Evolutionary conservation across 2,797 vertebrate genomes (phyloP), one percentile per base, ranked within the genome.

Genomic region (Epinephelus awoara): DNA sequence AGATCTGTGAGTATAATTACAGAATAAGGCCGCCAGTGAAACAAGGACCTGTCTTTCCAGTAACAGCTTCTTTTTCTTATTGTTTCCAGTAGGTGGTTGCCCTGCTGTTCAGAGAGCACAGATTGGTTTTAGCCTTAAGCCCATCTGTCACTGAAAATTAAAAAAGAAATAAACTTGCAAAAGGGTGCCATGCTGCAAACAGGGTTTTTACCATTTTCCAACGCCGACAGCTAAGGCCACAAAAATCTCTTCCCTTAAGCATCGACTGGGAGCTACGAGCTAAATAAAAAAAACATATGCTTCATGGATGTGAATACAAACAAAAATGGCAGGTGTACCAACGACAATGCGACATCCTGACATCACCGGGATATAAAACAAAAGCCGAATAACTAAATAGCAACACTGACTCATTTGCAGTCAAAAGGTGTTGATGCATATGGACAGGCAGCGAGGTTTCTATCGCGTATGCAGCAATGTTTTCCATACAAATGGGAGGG

Each of bases 271-370:
- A 68, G 64, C 17, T 70, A 52, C 68, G 51, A 27, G 69, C 71
- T 64, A 74, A 83, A 84, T 67, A 59, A 72, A 79, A 59, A 75
- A 80, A 76, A 29, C 85, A 66, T 75, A 82, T 47, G 75, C 75
- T 70, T 55, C 21, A 63, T 8, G 52, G 54, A 75, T 13, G 7
- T 44, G 3, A 77, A 67, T 67, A 29, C 72, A 81, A 80, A 78
- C 72, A 42, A 34, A 69, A 76, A 44, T 74, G 67, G 49, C 72
- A 84, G 79, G 52, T 79, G 75, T 64, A 4, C 18, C 46, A 50
- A 72, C 73, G 78, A 59, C 55, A 46, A 42, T 17, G 52, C 47
- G 19, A 46, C 77, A 55, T 52, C 42, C 62, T 61, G 61, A 76
- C 78, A 70, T 52, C 42, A 19, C 2, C 5, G 7, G 38, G 8